These are phyloP conservation scores for Sylvicola cinctus DNA, from an alignment of 2,888 invertebrate genomes.

Conservation along the genomic window DNA sequence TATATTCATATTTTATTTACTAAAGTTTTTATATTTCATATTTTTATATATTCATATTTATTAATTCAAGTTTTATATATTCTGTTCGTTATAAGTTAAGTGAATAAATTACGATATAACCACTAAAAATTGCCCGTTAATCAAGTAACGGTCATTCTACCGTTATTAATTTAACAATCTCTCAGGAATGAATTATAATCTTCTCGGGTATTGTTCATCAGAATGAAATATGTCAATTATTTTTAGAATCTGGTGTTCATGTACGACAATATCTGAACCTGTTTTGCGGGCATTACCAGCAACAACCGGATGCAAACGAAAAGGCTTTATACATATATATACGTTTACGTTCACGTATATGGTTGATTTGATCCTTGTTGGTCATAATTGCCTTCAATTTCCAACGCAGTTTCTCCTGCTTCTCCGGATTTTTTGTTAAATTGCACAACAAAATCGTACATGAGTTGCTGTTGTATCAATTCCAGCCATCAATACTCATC, in stretches of 20 bases:
- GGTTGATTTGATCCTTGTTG: conserved; percentile 16
- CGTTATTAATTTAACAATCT: too few species aligned
- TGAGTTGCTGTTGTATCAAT: conserved; percentile 21
- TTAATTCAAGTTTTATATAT: too few species aligned
- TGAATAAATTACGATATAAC: too few species aligned
- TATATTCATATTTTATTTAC: too few species aligned
- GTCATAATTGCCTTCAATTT: conserved; percentile 19
- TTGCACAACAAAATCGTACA: conserved; percentile 29
- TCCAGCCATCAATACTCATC: conserved; percentile 13
- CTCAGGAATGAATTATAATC: conserved; percentile 39
- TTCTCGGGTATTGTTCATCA: conserved; percentile 32
- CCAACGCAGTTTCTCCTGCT: conserved; percentile 29
- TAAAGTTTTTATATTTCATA: too few species aligned
- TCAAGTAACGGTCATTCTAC: too few species aligned
- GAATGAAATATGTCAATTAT: conserved; percentile 18
- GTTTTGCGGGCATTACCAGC: conserved; percentile 24
- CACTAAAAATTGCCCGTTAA: too few species aligned
- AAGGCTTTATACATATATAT: too few species aligned
- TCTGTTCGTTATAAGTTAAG: too few species aligned
- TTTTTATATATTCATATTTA: too few species aligned
- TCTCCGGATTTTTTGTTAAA: conserved; percentile 30
- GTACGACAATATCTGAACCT: conserved; percentile 25
- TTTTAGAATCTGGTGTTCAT: conserved; percentile 26
- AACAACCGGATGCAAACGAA: conserved; percentile 26
- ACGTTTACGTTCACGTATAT: conserved; percentile 40